phyloP scores from a whole-genome alignment of 2,113 vertebrate species.

The Sciurus niger region DNA sequence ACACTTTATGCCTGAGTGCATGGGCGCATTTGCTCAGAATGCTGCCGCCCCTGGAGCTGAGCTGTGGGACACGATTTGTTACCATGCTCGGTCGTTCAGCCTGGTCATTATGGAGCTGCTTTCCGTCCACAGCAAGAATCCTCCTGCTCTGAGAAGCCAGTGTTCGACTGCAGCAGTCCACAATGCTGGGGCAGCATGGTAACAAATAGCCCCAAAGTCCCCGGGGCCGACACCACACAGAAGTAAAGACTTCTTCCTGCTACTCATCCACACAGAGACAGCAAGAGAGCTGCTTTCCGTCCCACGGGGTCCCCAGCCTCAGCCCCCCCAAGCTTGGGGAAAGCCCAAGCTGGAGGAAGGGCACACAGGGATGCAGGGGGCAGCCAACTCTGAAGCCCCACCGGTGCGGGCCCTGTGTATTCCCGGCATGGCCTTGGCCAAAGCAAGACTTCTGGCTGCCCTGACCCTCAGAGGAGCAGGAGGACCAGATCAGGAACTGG shows the following conservation, averaged over 20 bases:
- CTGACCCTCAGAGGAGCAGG: accelerated
- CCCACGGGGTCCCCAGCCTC: no score
- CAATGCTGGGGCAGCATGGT: not conserved
- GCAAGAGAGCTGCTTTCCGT: not conserved
- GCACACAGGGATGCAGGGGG: accelerated
- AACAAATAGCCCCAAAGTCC: not conserved
- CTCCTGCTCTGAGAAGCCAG: not conserved
- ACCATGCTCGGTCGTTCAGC: accelerated
- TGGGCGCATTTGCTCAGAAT: not conserved
- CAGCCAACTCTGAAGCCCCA: accelerated
- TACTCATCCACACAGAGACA: accelerated
- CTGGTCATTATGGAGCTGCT: not conserved
- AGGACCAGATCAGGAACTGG: accelerated
- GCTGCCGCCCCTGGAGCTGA: not conserved
- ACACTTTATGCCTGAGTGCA: not conserved
- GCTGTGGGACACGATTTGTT: not conserved
- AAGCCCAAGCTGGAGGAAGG: not conserved
- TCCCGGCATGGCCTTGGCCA: not conserved
- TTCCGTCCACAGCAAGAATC: not conserved
- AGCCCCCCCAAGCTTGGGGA: no score
- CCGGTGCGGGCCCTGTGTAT: not conserved
- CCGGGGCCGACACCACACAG: accelerated
- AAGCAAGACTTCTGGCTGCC: accelerated
- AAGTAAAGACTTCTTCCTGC: not conserved
- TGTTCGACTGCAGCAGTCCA: accelerated